Conservation (phyloP, 2,888 invertebrate species). For the Melanotus villosus region DNA sequence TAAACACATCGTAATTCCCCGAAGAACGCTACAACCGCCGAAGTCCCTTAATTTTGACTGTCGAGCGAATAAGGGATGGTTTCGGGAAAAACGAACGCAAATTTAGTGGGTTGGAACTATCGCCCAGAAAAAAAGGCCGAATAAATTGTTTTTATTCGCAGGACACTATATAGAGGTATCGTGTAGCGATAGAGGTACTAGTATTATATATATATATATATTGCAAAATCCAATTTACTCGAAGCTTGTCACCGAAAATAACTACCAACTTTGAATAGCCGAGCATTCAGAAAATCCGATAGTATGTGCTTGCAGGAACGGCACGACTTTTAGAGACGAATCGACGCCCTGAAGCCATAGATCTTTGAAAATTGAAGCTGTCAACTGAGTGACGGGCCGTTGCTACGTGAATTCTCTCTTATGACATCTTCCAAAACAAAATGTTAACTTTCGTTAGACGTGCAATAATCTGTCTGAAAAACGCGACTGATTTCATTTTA, state of each 20-base stretch:
- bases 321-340: slow-evolving; percentile 38
- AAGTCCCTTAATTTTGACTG: too few relatives aligned
- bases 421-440: slow-evolving; percentile 47
- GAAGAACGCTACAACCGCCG: too few relatives aligned
- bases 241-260: slow-evolving; percentile 34
- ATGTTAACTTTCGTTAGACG: slow-evolving; percentile 44
- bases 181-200: slow-evolving; percentile 12
- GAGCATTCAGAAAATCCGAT: slow-evolving; percentile 26
- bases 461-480: slow-evolving; percentile 29
- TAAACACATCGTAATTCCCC: too few relatives aligned
- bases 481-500: slow-evolving; percentile 21
- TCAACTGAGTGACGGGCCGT: slow-evolving; percentile 46
- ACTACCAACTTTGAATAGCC: slow-evolving; percentile 30
- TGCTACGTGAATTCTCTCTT: slow-evolving; percentile 44
- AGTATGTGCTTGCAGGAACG: slow-evolving; percentile 29
- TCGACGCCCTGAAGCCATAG: slow-evolving; percentile 48
- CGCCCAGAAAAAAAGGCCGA: background rate
- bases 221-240: slow-evolving; percentile 33
- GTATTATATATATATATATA: slow-evolving; percentile 19
- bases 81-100: too few relatives aligned
- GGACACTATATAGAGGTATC: background rate
- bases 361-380: slow-evolving; percentile 53
- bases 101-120: background rate
- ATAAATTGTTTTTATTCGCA: slow-evolving; percentile 14
- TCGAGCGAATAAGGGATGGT: too few relatives aligned